These are phyloP conservation scores for Tetragonisca angustula DNA, from an alignment of 2,888 invertebrate species.

Conservation along the genomic window DNA sequence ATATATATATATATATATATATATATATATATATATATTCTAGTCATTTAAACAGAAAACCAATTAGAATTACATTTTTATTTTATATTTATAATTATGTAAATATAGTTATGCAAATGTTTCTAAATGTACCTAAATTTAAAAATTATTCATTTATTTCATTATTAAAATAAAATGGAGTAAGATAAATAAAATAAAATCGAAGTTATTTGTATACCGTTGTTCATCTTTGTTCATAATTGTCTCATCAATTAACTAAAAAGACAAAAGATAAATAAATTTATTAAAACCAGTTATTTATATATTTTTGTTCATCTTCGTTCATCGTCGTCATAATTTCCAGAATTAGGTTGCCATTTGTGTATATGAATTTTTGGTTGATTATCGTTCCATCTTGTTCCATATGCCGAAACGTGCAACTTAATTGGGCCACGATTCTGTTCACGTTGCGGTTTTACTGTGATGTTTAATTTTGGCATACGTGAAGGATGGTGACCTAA, in stretches of 20 bases:
- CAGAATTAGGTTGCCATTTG: slow-evolving; percentile 55
- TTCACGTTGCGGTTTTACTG: slow-evolving; percentile 26
- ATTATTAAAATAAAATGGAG: neutral
- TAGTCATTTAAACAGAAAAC: neutral
- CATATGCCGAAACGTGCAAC: slow-evolving; percentile 54
- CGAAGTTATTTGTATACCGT: neutral
- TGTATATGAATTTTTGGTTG: slow-evolving; percentile 64
- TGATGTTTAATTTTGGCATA: slow-evolving; percentile 54
- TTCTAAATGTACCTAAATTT: neutral
- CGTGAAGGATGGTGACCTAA: slow-evolving; percentile 67
- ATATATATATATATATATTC: too few relatives aligned
- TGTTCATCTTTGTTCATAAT: neutral
- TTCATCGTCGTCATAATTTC: neutral
- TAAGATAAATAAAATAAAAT: neutral
- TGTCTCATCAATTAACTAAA: neutral
- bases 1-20: too few relatives aligned
- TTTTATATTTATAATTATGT: neutral
- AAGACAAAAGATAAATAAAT: neutral
- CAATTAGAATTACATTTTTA: neutral
- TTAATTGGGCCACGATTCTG: slow-evolving; percentile 46
- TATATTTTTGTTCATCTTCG: neutral
- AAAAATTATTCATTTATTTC: neutral
- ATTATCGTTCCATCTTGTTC: slow-evolving; percentile 50
- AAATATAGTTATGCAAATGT: neutral
- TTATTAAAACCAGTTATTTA: neutral